These are phyloP conservation scores for Lampropteryx suffumata DNA, from an alignment of 2,888 invertebrate genomes.

Conservation along the genomic window DNA sequence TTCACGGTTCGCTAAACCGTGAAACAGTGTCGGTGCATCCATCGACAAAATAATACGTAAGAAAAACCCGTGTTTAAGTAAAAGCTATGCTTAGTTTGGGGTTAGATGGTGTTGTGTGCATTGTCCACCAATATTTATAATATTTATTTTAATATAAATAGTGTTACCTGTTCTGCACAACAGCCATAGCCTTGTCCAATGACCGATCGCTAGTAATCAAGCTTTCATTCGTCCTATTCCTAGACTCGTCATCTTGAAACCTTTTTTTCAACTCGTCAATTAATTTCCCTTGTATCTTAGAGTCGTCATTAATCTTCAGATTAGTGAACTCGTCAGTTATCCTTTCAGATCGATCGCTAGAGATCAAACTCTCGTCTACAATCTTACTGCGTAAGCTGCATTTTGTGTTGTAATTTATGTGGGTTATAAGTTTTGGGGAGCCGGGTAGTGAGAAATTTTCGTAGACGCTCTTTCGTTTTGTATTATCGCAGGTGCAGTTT, in stretches of 20 bases:
- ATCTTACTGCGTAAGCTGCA: slow-evolving; percentile 59
- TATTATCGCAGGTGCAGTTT: slow-evolving; percentile 39
- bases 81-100: too few species aligned
- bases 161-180: slow-evolving; percentile 56
- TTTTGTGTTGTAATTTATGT: slow-evolving; percentile 68
- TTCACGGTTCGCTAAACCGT: too few species aligned
- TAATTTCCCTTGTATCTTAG: not conserved
- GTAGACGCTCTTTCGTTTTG: slow-evolving; percentile 58
- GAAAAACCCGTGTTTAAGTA: too few species aligned
- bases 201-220: slow-evolving; percentile 27
- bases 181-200: slow-evolving; percentile 62
- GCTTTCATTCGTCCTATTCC: slow-evolving; percentile 23
- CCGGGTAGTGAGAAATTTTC: slow-evolving; percentile 74
- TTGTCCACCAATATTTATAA: too few species aligned
- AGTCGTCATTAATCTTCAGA: slow-evolving; percentile 1
- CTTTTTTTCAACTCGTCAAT: slow-evolving; percentile 6
- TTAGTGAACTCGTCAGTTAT: too few species aligned
- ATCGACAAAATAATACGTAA: too few species aligned
- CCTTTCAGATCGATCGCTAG: slow-evolving; percentile 17
- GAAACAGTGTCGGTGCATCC: too few species aligned
- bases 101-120: too few species aligned
- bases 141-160: not conserved
- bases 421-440: slow-evolving; percentile 66
- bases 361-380: slow-evolving; percentile 19
- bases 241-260: slow-evolving; percentile 4